Evolutionary conservation across 2,797 vertebrate species (phyloP), one percentile per base, ranked within the genome.

Genomic region (Sternotherus odoratus): DNA sequence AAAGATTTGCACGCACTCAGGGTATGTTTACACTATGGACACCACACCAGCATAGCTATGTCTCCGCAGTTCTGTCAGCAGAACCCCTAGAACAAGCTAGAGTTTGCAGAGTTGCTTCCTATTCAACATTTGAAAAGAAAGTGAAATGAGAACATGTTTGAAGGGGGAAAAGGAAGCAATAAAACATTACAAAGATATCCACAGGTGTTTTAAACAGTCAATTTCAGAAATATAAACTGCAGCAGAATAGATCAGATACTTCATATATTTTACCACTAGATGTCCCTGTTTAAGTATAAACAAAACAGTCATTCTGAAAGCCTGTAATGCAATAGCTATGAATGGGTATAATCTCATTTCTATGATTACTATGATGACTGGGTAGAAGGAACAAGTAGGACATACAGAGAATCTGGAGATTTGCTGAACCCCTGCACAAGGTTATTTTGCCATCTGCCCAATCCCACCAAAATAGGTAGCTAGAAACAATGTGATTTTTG

Each of bases 281-380:
- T 93, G 94, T 86, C 93, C 82, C 56, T 77, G 26, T 57, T 15
- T 43, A 60, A 43, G 78, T 24, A 60, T 28, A 9, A 85, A 66
- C 48, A 2, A 2, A 77, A 39, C 60, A 56, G 6, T 2, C 66
- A 75, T 15, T 30, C 2, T 1, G 8, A 56, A 26, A 16, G 9
- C 7, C 6, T 5, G 5, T 0, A 5, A 13, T 21, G 57, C 57
- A n/a, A 46, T 49, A 9, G 17, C 1, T 5, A 36, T 11, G 0
- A 5, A 33, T 1, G 5, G 2, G 0, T 19, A 39, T 69, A 69
- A 69, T 69, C 66, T 69, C 36, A 66, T 0, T 6, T 10, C 33
- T 9, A 24, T 3, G 51, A 49, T 6, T 46, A 12, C 39, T 39
- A 69, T 43, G 2, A 50, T 53, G 39, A 23, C 3, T 2, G 13